phyloP scores from a whole-genome alignment of 2,797 vertebrate genomes.

The Carduelis carduelis region DNA sequence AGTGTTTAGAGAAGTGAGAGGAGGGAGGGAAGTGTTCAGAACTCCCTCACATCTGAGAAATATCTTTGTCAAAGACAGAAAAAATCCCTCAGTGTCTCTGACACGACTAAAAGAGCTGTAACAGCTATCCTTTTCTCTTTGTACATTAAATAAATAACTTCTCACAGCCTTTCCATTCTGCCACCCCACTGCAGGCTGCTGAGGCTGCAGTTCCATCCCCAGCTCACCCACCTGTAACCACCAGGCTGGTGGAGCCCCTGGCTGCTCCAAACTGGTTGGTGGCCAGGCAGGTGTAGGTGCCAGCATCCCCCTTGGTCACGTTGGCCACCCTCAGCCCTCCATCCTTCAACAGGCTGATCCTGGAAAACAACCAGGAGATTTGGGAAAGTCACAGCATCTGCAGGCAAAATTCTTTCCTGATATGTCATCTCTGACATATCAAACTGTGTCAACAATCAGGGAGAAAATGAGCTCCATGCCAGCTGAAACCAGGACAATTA shows the following conservation, averaged over 20 bases:
- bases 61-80: background rate
- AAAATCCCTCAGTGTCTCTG: background rate
- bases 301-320: constrained; percentile 85
- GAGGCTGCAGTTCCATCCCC: background rate
- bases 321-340: constrained; percentile 88
- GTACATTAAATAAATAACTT: background rate
- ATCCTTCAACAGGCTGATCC: constrained; percentile 82
- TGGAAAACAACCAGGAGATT: constrained; percentile 33
- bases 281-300: constrained; percentile 87
- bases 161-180: background rate
- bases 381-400: background rate
- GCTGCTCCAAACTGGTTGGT: constrained; percentile 92
- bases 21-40: background rate
- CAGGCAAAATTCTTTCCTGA: background rate
- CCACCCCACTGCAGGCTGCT: background rate
- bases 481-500: background rate
- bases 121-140: background rate
- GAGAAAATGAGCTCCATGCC: background rate
- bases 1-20: background rate
- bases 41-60: background rate
- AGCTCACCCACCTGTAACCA: constrained; percentile 83
- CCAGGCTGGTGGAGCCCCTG: constrained; percentile 82
- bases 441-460: background rate
- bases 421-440: background rate
- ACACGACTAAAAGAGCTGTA: background rate